A percentile compares a stretch with the other conserved stretches of the same genome.
Conservation (phyloP, 2,113 vertebrate species). For the Sciurus niger region DNA sequence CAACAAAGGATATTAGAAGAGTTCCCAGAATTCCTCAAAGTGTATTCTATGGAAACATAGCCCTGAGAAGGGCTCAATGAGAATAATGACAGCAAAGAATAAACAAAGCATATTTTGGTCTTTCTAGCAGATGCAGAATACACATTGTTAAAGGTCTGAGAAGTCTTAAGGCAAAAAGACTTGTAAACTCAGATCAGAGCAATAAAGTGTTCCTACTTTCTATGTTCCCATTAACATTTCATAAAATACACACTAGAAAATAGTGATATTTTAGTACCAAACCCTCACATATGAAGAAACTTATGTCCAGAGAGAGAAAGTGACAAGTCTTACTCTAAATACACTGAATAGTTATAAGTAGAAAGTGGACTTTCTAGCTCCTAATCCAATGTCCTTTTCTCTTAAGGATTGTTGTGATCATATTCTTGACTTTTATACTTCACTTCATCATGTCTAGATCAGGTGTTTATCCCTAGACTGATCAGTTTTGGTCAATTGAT, state of each 20-base stretch:
- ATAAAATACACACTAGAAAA: background rate
- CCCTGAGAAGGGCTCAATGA: background rate
- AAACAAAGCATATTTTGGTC: background rate
- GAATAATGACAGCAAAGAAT: background rate
- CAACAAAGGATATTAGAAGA: background rate
- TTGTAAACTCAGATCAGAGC: constrained; percentile 13
- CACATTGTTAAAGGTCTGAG: background rate
- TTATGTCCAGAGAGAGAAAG: background rate
- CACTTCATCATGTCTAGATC: background rate
- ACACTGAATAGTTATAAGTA: background rate
- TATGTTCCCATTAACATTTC: constrained; percentile 21
- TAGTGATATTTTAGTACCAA: constrained; percentile 4
- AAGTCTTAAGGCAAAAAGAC: background rate
- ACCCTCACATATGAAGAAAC: background rate
- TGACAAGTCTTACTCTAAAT: background rate
- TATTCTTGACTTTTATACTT: background rate
- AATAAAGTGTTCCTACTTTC: background rate
- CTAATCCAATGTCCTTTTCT: background rate
- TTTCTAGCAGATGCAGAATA: constrained; percentile 35
- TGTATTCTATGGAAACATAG: background rate
- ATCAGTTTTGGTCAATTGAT: background rate
- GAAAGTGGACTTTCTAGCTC: background rate
- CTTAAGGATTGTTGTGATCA: background rate
- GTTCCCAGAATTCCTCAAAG: constrained; percentile 10
- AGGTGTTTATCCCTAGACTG: background rate